Base-by-base conservation (phyloP, 1,140 invertebrate genomes). In the Heliconius hermathena region DNA sequence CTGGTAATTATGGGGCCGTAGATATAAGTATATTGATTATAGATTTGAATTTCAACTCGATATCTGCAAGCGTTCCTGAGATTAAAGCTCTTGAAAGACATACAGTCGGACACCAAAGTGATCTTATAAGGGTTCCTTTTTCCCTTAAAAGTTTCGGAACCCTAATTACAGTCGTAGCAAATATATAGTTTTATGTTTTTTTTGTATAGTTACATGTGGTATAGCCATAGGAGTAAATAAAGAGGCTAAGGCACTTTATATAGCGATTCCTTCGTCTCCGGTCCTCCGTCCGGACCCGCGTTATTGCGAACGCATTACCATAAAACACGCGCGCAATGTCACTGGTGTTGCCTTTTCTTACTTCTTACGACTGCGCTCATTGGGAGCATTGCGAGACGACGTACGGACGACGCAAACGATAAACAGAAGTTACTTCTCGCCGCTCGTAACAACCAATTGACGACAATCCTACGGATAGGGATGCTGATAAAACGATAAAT, bases 261-360 rank as follows among this genome's bases (percentile, higher is more conserved):
- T 11, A 60, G 54, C 1, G 54, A 26, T 20, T n/a, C n/a, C 54
- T 20, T 60, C 54, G 20, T 22, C 54, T 60, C 54, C 54, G 54
- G 46, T 13, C 26, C 73, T 29, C 41, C 26, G 41, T 29, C 73
- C 49, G 29, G n/a, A 52, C 9, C 9, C 22, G 13, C 73, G 73
- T 74, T 41, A 75, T 41, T 41, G 54, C 54, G 33, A 38, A 9
- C 36, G 33, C 33, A 75, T 75, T 38, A 66, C 29, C 74, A 66
- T 75, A 75, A 57, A 20, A 75, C 74, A 33, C 8, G 16, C 73
- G 16, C 46, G 26, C 22, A 36, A 33, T 18, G 73, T 26, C 46
- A 41, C 33, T 36, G 8, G 18, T 29, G 22, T 74, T 49, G 60
- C 60, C 60, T 29, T 66, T 66, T n/a, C n/a, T 49, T n/a, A 6